These are phyloP conservation scores for Drosophila nigromelanica DNA, from an alignment of 1,140 invertebrate species.

Conservation along the genomic window DNA sequence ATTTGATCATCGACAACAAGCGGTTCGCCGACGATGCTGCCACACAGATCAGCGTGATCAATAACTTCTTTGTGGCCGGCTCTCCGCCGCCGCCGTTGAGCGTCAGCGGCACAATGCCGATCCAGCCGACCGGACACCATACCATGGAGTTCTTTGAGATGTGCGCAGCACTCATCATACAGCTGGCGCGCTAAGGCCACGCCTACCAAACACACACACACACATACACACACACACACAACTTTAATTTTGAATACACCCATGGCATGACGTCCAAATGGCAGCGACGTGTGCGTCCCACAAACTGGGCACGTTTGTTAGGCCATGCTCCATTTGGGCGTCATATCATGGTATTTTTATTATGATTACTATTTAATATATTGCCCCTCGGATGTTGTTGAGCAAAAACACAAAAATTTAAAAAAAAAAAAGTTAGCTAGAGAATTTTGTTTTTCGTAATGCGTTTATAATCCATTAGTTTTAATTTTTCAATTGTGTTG, in stretches of 20 bases:
- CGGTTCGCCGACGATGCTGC: conserved; percentile 97
- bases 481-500: conserved; percentile 21
- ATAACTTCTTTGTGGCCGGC: conserved; percentile 97
- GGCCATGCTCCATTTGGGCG: not conserved
- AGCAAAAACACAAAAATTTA: not conserved
- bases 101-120: conserved; percentile 75
- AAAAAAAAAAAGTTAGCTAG: not conserved
- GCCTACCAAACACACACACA: conserved; percentile 4
- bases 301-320: not conserved
- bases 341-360: conserved; percentile 1
- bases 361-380: conserved; percentile 12
- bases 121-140: conserved; percentile 89
- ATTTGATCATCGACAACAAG: conserved; percentile 99
- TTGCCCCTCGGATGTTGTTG: not conserved
- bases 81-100: conserved; percentile 89
- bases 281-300: not conserved
- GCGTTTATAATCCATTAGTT: not conserved
- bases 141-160: conserved; percentile 99
- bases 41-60: conserved; percentile 92
- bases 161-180: conserved; percentile 99
- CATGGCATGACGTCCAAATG: conserved; percentile 12
- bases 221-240: not conserved
- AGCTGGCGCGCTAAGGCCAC: conserved; percentile 93
- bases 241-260: too few relatives aligned
- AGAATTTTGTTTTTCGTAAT: conserved; percentile 2